These are phyloP conservation scores for Drosophila ustulata DNA, from an alignment of 2,888 invertebrate species.

Conservation along the genomic window DNA sequence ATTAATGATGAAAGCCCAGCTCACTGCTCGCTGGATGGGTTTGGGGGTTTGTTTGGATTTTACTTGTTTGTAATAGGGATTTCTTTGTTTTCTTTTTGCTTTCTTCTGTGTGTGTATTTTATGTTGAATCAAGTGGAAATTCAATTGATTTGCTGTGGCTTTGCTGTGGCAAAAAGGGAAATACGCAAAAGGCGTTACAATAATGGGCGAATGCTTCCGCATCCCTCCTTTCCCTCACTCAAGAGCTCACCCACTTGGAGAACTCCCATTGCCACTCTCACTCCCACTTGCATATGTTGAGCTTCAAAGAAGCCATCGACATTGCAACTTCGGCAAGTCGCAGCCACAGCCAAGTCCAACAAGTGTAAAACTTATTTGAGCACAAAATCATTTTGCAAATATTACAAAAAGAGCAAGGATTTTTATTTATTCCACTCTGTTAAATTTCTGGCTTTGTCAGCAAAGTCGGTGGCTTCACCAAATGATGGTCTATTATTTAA, in stretches of 20 bases:
- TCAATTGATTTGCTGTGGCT: constrained; percentile 78
- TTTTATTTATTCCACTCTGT: constrained; percentile 1
- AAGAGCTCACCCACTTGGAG: background rate
- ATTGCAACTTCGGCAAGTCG: constrained; percentile 23
- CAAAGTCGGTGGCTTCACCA: constrained; percentile 15
- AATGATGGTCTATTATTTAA: background rate
- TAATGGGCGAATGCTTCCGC: constrained; percentile 45
- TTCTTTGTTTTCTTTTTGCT: constrained; percentile 21
- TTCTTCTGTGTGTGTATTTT: constrained; percentile 51
- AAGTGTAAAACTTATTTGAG: constrained; percentile 58
- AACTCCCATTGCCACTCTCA: background rate
- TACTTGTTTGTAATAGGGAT: constrained; percentile 29
- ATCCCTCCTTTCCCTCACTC: background rate
- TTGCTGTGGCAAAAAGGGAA: constrained; percentile 41
- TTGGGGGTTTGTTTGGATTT: constrained; percentile 11
- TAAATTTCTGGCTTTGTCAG: constrained; percentile 45
- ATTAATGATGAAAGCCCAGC: constrained; percentile 67
- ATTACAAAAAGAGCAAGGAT: constrained; percentile 28
- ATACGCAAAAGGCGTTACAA: constrained; percentile 55
- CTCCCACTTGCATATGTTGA: constrained; percentile 42
- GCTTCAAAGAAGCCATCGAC: constrained; percentile 55
- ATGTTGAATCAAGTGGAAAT: constrained; percentile 80
- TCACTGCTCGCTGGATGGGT: constrained; percentile 3
- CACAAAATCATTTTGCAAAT: constrained; percentile 62
- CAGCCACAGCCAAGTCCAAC: constrained; percentile 36